Base-by-base conservation (phyloP, 1,140 invertebrate species). In the Branchinecta lynchi region DNA sequence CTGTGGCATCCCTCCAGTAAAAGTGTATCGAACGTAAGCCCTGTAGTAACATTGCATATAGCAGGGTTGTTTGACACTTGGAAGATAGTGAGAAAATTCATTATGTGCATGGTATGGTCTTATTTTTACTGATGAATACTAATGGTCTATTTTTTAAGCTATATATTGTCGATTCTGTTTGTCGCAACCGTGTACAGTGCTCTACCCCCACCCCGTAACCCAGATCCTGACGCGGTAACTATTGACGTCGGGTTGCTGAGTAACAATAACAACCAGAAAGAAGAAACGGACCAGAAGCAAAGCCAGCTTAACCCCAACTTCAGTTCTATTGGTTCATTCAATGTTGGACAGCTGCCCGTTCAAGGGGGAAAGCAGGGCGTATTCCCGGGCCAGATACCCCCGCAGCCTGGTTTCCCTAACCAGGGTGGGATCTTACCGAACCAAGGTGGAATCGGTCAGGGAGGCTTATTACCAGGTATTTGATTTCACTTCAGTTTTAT, bases 151-250 rank as follows among this genome's bases (percentile, higher is more conserved):
- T 32, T 32, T 32, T 5, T 32, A 32, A 32, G 32, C 2, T 32
- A 32, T 32, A 32, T 32, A 32, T 32, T 32, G 32, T 32, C 32
- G 32, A 3, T 32, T 5, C 2, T 32, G 32, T 32, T 32, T 5
- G 32, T 32, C 32, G 32, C 32, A 32, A 32, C 32, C 32, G 32
- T 32, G 5, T 32, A 60, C 17, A 3, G 12, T 60, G 51, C 51
- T 60, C 51, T 60, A 60, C 51, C 51, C 17, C 51, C 51, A 60
- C 51, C 51, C 17, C 51, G 51, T 15, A 20, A 60, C 51, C 51
- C 51, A 15, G 51, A 60, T 12, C 51, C 51, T 15, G 51, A 60
- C 17, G 51, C 51, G 12, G 51, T 60, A 60, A 60, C 51, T 20
- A 60, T 60, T 60, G 51, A 60, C 6, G 51, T 20, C 6, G 51